Percentiles rank a stretch among this genome's conserved stretches.
phyloP scores from a whole-genome alignment of 2,888 invertebrate species.

The Bembecia ichneumoniformis region DNA sequence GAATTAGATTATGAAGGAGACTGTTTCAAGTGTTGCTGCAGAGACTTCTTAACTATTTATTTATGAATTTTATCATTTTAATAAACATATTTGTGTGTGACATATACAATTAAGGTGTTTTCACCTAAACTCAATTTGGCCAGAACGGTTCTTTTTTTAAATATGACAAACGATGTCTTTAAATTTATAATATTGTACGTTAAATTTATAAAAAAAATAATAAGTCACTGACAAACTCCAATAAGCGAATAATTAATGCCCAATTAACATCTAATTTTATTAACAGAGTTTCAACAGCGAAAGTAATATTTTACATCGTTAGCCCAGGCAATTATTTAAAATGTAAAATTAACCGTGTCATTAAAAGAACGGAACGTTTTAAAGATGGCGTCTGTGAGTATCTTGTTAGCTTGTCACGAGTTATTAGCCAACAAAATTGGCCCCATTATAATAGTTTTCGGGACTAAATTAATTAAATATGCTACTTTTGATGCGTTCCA shows the following conservation, averaged over 20 bases:
- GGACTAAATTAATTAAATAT: slow-evolving; percentile 70
- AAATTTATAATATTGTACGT: background rate
- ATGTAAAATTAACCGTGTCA: slow-evolving; percentile 33
- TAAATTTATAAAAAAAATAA: background rate
- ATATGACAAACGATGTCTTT: too few species aligned
- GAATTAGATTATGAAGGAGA: too few species aligned
- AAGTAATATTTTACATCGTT: background rate
- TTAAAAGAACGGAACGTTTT: slow-evolving; percentile 42
- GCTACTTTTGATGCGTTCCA: slow-evolving; percentile 56
- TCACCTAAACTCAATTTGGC: too few species aligned
- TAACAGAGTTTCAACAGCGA: background rate
- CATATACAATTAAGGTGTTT: too few species aligned
- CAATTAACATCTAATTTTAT: background rate
- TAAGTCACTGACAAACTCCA: background rate
- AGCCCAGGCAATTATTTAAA: slow-evolving; percentile 12
- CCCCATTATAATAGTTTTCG: slow-evolving; percentile 65
- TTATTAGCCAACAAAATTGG: slow-evolving; percentile 70
- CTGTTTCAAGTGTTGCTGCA: too few species aligned
- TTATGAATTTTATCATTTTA: too few species aligned
- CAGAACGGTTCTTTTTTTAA: too few species aligned
- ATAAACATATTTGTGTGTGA: too few species aligned
- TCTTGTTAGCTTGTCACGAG: slow-evolving; percentile 61
- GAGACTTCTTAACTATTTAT: too few species aligned
- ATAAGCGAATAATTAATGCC: background rate
- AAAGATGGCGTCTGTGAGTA: slow-evolving; percentile 50